phyloP scores from a whole-genome alignment of 2,888 invertebrate genomes.

The Pseudoips prasinana region DNA sequence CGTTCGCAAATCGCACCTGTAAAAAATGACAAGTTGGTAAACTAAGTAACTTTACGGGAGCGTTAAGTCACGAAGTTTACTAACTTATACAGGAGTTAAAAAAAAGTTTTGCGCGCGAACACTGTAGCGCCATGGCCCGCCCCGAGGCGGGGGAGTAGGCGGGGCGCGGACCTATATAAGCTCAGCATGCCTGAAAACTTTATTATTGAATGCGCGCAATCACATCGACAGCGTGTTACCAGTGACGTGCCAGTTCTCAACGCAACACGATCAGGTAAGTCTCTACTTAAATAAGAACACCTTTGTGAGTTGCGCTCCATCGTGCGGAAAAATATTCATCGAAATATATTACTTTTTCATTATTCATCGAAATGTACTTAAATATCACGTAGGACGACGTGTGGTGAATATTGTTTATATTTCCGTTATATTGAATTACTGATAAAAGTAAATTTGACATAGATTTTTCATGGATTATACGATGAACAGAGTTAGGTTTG shows the following conservation, averaged over 20 bases:
- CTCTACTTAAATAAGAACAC: constrained; percentile 9
- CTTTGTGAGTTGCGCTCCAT: constrained; percentile 14
- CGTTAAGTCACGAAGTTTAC: constrained; percentile 15
- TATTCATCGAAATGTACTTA: constrained; percentile 1
- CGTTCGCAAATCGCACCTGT: background rate
- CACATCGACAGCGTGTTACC: constrained; percentile 53
- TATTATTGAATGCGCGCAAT: constrained; percentile 71
- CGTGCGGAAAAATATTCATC: constrained; percentile 27
- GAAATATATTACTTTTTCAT: constrained; percentile 2
- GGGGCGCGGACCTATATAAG: constrained; percentile 73
- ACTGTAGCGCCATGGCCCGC: constrained; percentile 53
- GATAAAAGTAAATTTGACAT: too few species aligned
- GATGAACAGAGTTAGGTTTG: too few species aligned
- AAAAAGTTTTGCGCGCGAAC: constrained; percentile 46
- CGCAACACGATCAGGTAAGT: constrained; percentile 44
- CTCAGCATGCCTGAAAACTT: constrained; percentile 62
- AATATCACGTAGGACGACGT: constrained; percentile 11
- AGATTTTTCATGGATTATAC: too few species aligned
- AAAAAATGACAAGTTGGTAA: too few species aligned
- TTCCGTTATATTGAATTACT: too few species aligned
- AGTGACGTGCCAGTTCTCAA: constrained; percentile 39
- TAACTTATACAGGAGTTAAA: constrained; percentile 17
- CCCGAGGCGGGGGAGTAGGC: constrained; percentile 67
- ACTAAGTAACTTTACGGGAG: too few species aligned
- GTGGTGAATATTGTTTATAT: too few species aligned